A percentile compares a stretch with the other conserved stretches of the same genome.
These are phyloP conservation scores for Anhinga rufa DNA, from an alignment of 2,113 vertebrate genomes.

Conservation along the genomic window DNA sequence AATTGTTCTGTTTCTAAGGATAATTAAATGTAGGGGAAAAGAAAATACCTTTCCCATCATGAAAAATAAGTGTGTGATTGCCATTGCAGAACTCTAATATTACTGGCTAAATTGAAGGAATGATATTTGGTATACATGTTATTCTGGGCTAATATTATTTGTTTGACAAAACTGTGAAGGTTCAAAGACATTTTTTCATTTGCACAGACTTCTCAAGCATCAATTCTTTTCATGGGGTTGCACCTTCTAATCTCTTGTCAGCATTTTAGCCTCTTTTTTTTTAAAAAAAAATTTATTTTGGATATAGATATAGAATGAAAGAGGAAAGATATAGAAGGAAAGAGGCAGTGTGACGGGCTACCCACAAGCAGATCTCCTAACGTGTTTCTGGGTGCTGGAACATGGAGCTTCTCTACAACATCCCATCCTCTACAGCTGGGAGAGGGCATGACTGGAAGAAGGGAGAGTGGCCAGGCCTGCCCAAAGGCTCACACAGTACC, in stretches of 20 bases:
- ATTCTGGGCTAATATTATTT: neutral
- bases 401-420: neutral
- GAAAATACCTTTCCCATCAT: neutral
- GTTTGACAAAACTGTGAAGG: neutral
- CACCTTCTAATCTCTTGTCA: neutral
- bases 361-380: neutral
- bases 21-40: neutral
- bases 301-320: neutral
- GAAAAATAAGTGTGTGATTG: neutral
- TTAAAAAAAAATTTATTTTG: neutral
- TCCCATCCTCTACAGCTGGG: neutral
- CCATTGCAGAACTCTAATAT: neutral
- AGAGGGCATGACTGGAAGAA: neutral
- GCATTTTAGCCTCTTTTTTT: neutral
- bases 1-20: neutral
- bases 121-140: neutral
- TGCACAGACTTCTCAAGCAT: neutral
- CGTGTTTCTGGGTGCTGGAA: neutral
- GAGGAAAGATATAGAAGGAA: neutral
- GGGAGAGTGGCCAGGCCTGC: neutral
- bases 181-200: neutral
- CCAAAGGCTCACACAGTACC: neutral
- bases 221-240: neutral
- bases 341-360: neutral
- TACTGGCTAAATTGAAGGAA: neutral